Base-by-base conservation (phyloP, 2,888 invertebrate genomes). In the Timema podura region DNA sequence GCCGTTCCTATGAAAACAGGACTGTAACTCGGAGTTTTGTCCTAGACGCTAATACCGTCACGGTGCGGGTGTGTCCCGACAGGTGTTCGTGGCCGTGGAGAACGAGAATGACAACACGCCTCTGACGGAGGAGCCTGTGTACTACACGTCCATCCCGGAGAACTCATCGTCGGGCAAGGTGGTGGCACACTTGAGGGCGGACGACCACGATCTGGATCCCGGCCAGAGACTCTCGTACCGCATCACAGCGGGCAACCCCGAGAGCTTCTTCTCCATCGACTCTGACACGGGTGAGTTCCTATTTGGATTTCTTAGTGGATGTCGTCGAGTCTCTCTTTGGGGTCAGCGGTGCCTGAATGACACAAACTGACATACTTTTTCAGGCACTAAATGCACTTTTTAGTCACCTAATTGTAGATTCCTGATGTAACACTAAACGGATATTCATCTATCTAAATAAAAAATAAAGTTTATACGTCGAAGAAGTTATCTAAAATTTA, bases 71-170 rank as follows among this genome's bases (percentile, higher is more conserved):
- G 51, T n/a, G 45, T 46, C 46, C 65, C 9, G 2, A 15, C 80
- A 91, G 90, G 89, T 95, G 64, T 93, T 89, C 80, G 86, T 94
- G 67, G 89, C 91, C 79, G 91, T 98, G 74, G 84, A 89, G 76
- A 96, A 98, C 83, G 93, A 91, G 79, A 98, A 98, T 83, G 98
- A 99, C 85, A 95, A 97, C 85, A 90, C 90, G 61, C 98, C 98
- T 68, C 85, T 96, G 82, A 94, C 96, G 73, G 88, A 88, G 76
- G 88, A 88, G 77, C 93, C 98, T 13, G 90, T 93, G 72, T 98
- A 97, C 84, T 88, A 89, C 79, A 91, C 92, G 5, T 85, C 85
- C 48, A 88, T 98, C 73, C 81, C 85, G 48, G 96, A 96, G 85
- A 92, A 93, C 80, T 90, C 92, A 77, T 87, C 88, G 13, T 83